These are phyloP conservation scores for Gymnobelideus leadbeateri DNA, from an alignment of 2,113 vertebrate species.

Conservation along the genomic window DNA sequence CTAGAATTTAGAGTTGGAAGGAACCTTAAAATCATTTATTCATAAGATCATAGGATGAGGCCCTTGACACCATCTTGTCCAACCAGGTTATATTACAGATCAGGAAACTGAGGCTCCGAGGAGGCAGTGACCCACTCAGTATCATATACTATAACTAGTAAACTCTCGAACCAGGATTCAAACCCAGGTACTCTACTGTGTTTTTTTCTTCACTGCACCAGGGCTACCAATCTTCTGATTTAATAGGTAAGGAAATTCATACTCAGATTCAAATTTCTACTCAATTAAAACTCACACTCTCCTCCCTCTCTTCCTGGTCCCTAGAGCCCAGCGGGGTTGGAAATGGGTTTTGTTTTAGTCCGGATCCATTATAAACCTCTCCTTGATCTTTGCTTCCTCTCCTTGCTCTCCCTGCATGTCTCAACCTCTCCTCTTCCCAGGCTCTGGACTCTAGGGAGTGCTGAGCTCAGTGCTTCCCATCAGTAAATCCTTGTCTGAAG, in stretches of 20 bases:
- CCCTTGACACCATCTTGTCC: background rate
- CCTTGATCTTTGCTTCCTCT: background rate
- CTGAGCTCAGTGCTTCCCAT: background rate
- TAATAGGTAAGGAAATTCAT: background rate
- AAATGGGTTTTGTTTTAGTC: constrained; percentile 7
- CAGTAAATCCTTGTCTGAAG: background rate
- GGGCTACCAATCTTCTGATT: background rate
- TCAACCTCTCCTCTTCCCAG: background rate
- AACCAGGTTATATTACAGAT: constrained; percentile 5
- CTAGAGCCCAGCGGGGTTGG: background rate
- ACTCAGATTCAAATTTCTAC: background rate
- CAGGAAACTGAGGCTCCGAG: background rate
- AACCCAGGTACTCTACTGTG: background rate
- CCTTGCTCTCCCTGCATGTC: background rate
- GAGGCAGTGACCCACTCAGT: background rate
- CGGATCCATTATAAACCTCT: background rate
- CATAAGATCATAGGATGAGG: background rate
- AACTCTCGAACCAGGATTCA: background rate
- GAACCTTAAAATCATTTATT: background rate
- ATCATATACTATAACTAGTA: background rate
- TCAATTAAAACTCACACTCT: background rate
- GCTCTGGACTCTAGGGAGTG: background rate
- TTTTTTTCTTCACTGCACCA: background rate
- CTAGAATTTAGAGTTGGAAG: background rate
- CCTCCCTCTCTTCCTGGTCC: background rate